Base-by-base conservation (phyloP, 2,113 vertebrate species). In the Myrmecophaga tridactyla region DNA sequence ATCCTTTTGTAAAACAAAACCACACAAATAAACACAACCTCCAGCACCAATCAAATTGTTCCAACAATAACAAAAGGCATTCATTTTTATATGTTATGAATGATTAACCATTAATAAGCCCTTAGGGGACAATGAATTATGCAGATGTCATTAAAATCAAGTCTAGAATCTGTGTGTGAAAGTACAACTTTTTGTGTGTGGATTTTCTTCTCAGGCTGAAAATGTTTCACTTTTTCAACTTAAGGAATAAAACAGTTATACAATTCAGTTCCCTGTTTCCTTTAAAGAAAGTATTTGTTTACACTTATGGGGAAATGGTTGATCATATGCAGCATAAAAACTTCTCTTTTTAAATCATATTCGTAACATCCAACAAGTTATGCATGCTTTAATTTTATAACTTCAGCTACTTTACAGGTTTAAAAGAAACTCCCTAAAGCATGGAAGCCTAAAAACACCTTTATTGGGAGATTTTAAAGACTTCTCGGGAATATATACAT, bases 1-100 rank as follows among this genome's bases (percentile, higher is more conserved):
- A 69, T 70, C 12, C 15, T 21, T 78, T 87, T 56, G 5, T 90
- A 82, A 92, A 95, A 86, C 14, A 86, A 96, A 53, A 43, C 46
- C 65, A 56, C 89, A 73, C 25, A 43, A 95, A 63, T 31, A 75
- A 72, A 84, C 4, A 75, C 86, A 80, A 34, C 12, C 43, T 73
- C 23, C 92, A 94, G 67, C 18, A 27, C 12, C 11, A 65, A 21
- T 62, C 88, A 81, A 11, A 63, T 20, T 85, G 41, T 21, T 85
- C 78, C 8, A 86, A 56, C 21, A 41, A 72, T 82, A 82, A 78
- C 8, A 90, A 10, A 25, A 86, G 85, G 53, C 10, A 29, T 63
- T 72, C 39, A 86, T 72, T 83, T 18, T 15, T 69, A 0, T 60
- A 63, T 75, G 36, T 69, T 46, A 70, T 23, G 81, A 78, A 56